phyloP scores from a whole-genome alignment of 2,113 vertebrate genomes.

The Cyanoliseus patagonus region DNA sequence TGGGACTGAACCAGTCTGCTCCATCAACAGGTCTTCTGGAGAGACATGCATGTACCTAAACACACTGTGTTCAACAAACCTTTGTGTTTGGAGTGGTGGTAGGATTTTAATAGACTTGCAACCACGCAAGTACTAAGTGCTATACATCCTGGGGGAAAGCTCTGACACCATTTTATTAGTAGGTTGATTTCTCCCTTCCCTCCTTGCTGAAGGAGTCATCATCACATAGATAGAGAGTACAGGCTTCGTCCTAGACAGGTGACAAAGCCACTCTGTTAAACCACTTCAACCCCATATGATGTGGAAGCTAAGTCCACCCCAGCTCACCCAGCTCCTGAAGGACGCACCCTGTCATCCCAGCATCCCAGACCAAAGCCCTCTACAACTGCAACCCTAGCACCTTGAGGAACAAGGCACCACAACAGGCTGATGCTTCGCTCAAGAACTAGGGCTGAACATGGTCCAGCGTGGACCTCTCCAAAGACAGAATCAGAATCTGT shows the following conservation, averaged over 20 bases:
- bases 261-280: background rate
- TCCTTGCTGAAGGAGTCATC: background rate
- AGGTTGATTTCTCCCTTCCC: background rate
- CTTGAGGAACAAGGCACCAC: background rate
- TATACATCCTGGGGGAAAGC: background rate
- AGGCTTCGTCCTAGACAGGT: background rate
- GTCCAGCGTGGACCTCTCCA: background rate
- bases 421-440: background rate
- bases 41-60: background rate
- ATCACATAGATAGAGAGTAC: rapidly evolving
- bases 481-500: background rate
- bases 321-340: background rate
- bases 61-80: background rate
- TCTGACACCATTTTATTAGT: background rate
- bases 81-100: background rate
- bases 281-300: background rate
- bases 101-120: background rate
- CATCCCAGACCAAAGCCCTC: background rate
- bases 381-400: background rate
- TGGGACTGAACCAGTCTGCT: background rate
- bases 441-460: background rate
- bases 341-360: background rate
- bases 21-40: background rate
- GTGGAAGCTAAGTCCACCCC: rapidly evolving
- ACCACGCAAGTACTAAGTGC: background rate